Evolutionary conservation across 2,797 vertebrate genomes (phyloP).

Genomic region (Helicolenus hilgendorfi): DNA sequence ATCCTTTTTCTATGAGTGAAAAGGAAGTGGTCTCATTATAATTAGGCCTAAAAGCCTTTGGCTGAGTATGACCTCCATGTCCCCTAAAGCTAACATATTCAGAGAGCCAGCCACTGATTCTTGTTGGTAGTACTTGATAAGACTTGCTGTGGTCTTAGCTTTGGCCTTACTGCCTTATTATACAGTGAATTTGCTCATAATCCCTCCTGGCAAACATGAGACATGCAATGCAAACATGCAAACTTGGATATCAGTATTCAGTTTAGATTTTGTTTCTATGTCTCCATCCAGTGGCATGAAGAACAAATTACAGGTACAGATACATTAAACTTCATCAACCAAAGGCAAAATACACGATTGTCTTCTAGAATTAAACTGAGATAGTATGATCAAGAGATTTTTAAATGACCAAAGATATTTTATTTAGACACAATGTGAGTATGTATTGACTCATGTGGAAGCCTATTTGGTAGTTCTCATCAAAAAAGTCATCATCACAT

Average conservation of each 20-base stretch:
- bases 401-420: not conserved
- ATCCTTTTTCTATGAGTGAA: not conserved
- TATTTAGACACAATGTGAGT: not conserved
- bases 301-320: constrained; percentile 18
- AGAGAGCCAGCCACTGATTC: not conserved
- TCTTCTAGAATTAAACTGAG: not conserved
- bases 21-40: not conserved
- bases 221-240: not conserved
- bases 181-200: not conserved
- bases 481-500: not conserved
- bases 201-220: not conserved
- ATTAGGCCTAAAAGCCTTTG: not conserved
- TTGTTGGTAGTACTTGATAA: not conserved
- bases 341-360: not conserved
- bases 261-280: not conserved
- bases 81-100: not conserved
- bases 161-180: not conserved
- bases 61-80: not conserved
- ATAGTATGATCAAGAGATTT: not conserved
- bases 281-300: constrained; percentile 50
- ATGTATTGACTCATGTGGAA: not conserved
- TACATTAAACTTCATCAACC: not conserved
- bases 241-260: not conserved
- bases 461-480: not conserved
- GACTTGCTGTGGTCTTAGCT: not conserved